phyloP scores from a whole-genome alignment of 2,113 vertebrate genomes.

The Spermophilus dauricus region DNA sequence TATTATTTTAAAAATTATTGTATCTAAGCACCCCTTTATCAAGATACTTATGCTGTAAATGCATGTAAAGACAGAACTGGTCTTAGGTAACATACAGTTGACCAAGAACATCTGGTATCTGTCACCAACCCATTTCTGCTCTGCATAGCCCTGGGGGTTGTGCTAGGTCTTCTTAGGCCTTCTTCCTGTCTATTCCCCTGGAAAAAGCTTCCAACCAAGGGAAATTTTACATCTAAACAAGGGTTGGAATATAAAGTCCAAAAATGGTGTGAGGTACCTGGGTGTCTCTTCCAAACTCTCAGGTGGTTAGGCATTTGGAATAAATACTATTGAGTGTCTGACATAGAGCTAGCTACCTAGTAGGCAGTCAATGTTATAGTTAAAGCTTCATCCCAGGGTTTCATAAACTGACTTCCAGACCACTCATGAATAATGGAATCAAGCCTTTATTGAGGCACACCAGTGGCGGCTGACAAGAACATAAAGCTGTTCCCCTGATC shows the following conservation, averaged over 20 bases:
- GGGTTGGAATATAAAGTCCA: background rate
- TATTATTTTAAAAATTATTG: too few species aligned
- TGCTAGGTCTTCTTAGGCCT: too few species aligned
- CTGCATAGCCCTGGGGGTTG: background rate
- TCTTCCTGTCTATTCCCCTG: background rate
- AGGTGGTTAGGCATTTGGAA: rapidly evolving
- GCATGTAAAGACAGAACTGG: background rate
- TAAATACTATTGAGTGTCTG: background rate
- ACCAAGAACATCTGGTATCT: background rate
- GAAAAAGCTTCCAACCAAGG: background rate
- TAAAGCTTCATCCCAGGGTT: too few species aligned
- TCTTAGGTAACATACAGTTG: background rate
- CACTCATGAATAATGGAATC: too few species aligned
- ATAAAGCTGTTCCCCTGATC: too few species aligned
- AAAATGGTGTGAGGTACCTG: background rate
- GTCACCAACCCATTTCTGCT: background rate
- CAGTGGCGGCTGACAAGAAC: too few species aligned
- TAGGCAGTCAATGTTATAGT: background rate
- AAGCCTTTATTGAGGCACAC: too few species aligned
- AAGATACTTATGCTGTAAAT: background rate
- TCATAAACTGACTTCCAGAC: too few species aligned
- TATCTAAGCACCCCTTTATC: background rate
- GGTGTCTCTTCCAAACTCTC: background rate
- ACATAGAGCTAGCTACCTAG: too few species aligned
- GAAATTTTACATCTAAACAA: background rate